Evolutionary conservation across 2,888 invertebrate species (phyloP).

Genomic region (Leptarthrus brevirostris): DNA sequence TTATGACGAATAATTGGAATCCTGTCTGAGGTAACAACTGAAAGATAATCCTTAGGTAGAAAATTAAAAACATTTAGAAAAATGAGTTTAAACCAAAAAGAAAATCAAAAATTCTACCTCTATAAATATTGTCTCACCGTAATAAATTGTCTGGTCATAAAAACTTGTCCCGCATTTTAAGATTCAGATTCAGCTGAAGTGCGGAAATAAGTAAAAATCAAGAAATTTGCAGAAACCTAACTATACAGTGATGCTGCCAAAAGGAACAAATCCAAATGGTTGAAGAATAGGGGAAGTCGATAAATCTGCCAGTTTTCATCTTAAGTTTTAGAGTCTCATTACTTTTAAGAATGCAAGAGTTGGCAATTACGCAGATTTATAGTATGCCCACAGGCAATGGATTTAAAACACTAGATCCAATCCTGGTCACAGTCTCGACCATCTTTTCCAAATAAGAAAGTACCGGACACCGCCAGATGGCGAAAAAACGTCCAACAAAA

Average conservation of each 20-base stretch:
- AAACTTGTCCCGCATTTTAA: conserved; percentile 17
- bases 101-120: neutral
- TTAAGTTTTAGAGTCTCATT: conserved; percentile 28
- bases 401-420: neutral
- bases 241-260: neutral
- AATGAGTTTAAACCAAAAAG: neutral
- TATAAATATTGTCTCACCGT: neutral
- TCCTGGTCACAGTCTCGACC: conserved; percentile 22
- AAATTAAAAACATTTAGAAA: neutral
- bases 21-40: too few species aligned
- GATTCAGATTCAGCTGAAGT: neutral
- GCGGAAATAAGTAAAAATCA: conserved; percentile 1
- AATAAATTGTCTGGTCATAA: conserved; percentile 7
- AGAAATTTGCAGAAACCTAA: neutral
- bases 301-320: conserved; percentile 45
- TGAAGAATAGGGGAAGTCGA: conserved; percentile 20
- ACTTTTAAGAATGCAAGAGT: conserved; percentile 44
- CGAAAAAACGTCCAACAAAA: conserved; percentile 26
- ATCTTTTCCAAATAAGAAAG: neutral
- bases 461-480: conserved; percentile 14
- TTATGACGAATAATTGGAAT: too few species aligned
- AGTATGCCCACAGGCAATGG: conserved; percentile 28
- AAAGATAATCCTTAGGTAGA: neutral
- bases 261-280: neutral
- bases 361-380: conserved; percentile 50